phyloP scores from a whole-genome alignment of 2,113 vertebrate genomes.

The Cettia cetti region DNA sequence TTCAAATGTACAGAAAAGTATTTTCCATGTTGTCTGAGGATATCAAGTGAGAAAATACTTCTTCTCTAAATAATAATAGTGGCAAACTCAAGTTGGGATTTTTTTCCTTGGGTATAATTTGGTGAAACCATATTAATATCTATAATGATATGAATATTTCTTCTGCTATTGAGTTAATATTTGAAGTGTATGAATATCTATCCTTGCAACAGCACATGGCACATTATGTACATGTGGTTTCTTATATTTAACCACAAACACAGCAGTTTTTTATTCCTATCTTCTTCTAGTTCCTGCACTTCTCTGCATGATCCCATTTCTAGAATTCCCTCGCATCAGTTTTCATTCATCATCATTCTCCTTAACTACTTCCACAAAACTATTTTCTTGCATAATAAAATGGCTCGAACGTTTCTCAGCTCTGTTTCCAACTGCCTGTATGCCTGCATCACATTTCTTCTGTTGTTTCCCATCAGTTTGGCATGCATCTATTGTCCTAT shows the following conservation, averaged over 20 bases:
- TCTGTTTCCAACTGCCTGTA: not conserved
- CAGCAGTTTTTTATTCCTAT: not conserved
- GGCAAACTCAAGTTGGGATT: not conserved
- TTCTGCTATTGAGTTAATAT: not conserved
- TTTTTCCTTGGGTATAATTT: not conserved
- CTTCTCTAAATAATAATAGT: not conserved
- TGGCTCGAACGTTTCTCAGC: not conserved
- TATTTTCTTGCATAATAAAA: not conserved
- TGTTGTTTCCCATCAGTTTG: not conserved
- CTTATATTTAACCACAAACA: not conserved
- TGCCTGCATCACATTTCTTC: not conserved
- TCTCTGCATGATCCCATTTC: not conserved
- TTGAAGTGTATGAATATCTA: not conserved
- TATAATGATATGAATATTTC: not conserved
- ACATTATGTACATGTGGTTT: not conserved
- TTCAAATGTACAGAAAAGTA: not conserved
- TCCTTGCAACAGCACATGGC: accelerated
- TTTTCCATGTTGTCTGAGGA: not conserved
- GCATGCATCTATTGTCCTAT: not conserved
- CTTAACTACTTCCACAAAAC: not conserved
- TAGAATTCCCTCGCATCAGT: not conserved
- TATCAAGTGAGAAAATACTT: not conserved
- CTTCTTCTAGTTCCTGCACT: not conserved
- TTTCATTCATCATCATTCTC: not conserved
- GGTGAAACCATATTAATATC: not conserved